A percentile compares a stretch with the other conserved stretches of the same genome.
phyloP scores from a whole-genome alignment of 2,113 vertebrate genomes.

The Gymnogyps californianus region DNA sequence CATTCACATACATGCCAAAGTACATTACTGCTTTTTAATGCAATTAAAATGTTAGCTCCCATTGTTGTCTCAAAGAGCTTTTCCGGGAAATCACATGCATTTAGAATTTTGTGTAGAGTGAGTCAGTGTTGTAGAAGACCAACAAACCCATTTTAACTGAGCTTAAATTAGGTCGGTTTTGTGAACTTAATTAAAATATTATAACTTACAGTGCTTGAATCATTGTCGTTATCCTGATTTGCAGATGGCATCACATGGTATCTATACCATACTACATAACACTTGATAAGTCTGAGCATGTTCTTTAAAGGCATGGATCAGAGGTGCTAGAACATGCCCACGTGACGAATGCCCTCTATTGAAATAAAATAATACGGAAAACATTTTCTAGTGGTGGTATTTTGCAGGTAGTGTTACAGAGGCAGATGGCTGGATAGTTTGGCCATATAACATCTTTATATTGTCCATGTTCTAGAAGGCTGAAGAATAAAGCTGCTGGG shows the following conservation, averaged over 20 bases:
- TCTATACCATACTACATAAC: background rate
- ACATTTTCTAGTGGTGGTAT: background rate
- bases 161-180: background rate
- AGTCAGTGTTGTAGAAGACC: background rate
- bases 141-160: background rate
- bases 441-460: background rate
- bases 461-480: background rate
- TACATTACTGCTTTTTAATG: background rate
- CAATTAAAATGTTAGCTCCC: slow-evolving; percentile 5
- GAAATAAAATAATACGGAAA: background rate
- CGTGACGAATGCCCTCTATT: background rate
- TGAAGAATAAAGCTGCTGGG: background rate
- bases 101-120: background rate
- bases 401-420: background rate
- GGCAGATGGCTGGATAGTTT: background rate
- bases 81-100: background rate
- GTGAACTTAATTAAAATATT: slow-evolving; percentile 14
- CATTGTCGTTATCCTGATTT: background rate
- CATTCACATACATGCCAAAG: background rate
- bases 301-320: background rate
- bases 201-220: background rate
- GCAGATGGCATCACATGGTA: background rate
- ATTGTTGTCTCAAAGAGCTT: slow-evolving; percentile 2
- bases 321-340: background rate
- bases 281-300: background rate